A percentile compares a stretch with the other conserved stretches of the same genome.
Conservation (phyloP, 2,797 vertebrate species). For the Danio albolineatus region DNA sequence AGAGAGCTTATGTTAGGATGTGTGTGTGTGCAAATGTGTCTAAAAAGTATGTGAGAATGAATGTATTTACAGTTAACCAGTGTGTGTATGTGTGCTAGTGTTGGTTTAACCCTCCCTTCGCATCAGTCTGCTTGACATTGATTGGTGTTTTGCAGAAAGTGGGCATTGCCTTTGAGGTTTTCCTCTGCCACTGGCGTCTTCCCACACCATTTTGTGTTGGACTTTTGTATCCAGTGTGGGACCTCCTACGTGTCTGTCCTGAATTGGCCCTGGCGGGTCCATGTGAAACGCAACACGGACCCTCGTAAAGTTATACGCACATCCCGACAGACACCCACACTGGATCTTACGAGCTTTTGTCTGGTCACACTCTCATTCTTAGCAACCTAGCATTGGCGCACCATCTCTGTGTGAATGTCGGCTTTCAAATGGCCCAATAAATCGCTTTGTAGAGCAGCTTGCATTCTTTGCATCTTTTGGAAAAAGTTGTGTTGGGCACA, state of each 20-base stretch:
- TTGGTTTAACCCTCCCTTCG: conserved; percentile 47
- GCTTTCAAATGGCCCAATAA: conserved; percentile 15
- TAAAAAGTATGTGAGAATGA: not conserved
- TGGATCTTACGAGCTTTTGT: conserved; percentile 24
- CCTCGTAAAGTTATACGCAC: conserved; percentile 67
- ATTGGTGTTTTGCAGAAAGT: conserved; percentile 66
- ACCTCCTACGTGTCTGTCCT: conserved; percentile 65
- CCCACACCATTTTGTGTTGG: conserved; percentile 32
- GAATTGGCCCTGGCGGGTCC: conserved; percentile 59
- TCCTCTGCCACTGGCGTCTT: conserved; percentile 60
- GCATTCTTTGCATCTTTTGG: conserved; percentile 13
- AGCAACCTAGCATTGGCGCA: not conserved
- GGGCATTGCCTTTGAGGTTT: conserved; percentile 65
- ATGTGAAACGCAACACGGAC: conserved; percentile 61
- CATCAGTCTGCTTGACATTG: conserved; percentile 60
- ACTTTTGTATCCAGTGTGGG: conserved; percentile 14
- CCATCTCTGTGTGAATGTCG: conserved; percentile 25
- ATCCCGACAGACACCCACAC: conserved; percentile 16
- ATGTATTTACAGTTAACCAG: not conserved
- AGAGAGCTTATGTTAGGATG: conserved; percentile 2
- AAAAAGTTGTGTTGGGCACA: not conserved
- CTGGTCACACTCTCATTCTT: conserved; percentile 38
- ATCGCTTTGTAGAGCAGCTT: conserved; percentile 29
- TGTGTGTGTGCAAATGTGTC: not conserved
- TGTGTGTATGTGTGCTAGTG: conserved; percentile 3